Evolutionary conservation across 2,888 invertebrate species (phyloP).

Genomic region (Kuschelorhynchus macadamiae): DNA sequence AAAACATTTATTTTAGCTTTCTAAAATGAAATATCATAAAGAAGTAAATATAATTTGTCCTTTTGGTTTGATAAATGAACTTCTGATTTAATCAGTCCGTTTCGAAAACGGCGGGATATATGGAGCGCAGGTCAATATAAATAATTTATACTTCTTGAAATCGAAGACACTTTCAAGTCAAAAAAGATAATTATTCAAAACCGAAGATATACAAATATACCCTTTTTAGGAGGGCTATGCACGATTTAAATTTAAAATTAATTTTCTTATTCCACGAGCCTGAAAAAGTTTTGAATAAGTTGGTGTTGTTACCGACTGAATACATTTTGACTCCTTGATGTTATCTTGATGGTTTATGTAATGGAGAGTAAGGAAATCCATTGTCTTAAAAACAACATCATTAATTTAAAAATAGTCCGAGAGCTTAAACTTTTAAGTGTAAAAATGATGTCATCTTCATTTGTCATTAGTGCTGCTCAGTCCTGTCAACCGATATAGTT

Average conservation of each 20-base stretch:
- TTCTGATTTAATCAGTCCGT: not conserved
- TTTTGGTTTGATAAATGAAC: not conserved
- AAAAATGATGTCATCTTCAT: too few relatives aligned
- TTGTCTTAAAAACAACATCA: slow-evolving; percentile 46
- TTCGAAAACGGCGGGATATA: not conserved
- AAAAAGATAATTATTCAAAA: slow-evolving; percentile 47
- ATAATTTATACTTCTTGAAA: slow-evolving; percentile 34
- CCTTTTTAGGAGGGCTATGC: slow-evolving; percentile 40
- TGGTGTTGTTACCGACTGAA: slow-evolving; percentile 44
- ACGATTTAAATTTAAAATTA: slow-evolving; percentile 49
- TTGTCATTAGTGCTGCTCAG: too few relatives aligned
- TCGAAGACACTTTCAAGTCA: slow-evolving; percentile 16
- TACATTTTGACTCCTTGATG: slow-evolving; percentile 45
- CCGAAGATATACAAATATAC: slow-evolving; percentile 43
- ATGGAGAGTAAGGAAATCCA: slow-evolving; percentile 45
- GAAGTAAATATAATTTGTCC: too few relatives aligned
- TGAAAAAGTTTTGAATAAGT: slow-evolving; percentile 44
- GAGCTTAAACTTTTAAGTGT: not conserved
- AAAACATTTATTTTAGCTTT: too few relatives aligned
- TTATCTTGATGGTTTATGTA: slow-evolving; percentile 50
- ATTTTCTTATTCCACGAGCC: slow-evolving; percentile 46
- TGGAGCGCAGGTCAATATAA: slow-evolving; percentile 21
- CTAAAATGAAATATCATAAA: too few relatives aligned
- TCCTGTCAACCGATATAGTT: too few relatives aligned
- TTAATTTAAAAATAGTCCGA: slow-evolving; percentile 46